These are phyloP conservation scores for Cossypha heuglini DNA, from an alignment of 2,797 vertebrate genomes.

Conservation along the genomic window DNA sequence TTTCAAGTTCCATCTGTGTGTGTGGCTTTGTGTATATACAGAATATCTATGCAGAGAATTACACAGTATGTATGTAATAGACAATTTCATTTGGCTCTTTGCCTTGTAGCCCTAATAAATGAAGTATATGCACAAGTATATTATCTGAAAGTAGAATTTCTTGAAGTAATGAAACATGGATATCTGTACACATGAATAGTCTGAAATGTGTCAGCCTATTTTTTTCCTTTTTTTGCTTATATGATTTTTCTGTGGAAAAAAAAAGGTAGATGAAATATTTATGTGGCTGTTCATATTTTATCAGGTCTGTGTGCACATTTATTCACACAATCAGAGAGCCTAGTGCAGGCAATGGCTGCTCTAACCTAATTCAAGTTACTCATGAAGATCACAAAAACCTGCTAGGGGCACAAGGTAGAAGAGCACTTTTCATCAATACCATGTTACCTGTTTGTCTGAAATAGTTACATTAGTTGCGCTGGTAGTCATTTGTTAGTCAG, in stretches of 20 bases:
- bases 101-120: background rate
- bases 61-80: no score
- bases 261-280: background rate
- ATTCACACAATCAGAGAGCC: background rate
- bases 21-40: background rate
- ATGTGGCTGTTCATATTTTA: background rate
- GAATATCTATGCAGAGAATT: background rate
- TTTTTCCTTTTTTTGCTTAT: background rate
- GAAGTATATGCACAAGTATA: background rate
- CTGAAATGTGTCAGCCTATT: background rate
- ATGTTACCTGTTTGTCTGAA: background rate
- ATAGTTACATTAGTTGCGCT: background rate
- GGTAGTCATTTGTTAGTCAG: rapidly evolving
- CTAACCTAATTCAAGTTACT: background rate
- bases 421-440: background rate
- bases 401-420: rapidly evolving
- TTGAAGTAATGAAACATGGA: background rate
- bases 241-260: background rate
- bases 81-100: background rate
- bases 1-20: background rate
- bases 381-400: background rate
- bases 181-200: background rate
- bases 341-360: background rate
- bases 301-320: background rate
- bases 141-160: background rate